Base-by-base conservation (phyloP, 30 jellyfish, hydroid and myxozoan species). In the Morbakka virulenta region DNA sequence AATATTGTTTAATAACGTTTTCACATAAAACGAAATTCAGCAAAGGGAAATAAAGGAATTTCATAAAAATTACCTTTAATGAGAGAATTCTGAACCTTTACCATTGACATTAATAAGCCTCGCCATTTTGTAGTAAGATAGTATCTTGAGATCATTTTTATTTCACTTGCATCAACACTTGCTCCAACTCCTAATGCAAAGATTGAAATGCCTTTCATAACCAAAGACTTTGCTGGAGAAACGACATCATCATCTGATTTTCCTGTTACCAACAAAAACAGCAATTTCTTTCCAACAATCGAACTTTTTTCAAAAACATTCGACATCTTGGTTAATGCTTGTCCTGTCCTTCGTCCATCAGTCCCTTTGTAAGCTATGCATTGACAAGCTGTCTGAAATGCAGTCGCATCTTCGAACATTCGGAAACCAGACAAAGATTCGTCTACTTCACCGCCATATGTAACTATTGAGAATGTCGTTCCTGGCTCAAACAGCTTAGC, bases 211-310 rank as follows among this genome's bases (percentile, higher is more conserved):
- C 99, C 99, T 50, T 77, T 80, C 64, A 74, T 82, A 2, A 93
- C 99, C 1, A 93, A 87, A 64, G 87, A 74, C 70, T 92, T 86
- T 25, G 99, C 99, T 1, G 99, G 99, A 3, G 83, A 88, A 28
- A 88, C 95, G 47, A 93, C 99, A 75, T 93, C 99, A 87, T 93
- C 99, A 4, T 86, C 97, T 26, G 97, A 88, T 77, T 93, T 93
- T 13, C 99, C 99, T 2, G 99, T 93, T 47, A 89, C 76, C 77
- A 93, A 33, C 51, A 93, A 68, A 75, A 93, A 93, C 63, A 86
- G 24, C 47, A 93, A 35, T 27, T 93, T 93, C 0, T 31, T 81
- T 2, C 53, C 95, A 0, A 81, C 94, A 0, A 76, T 89, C 4
- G 86, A 30, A 48, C 94, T 91, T 49, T 79, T 78, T 29, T 32